Conservation (phyloP, 37 sponge, comb jelly and placozoan species). For the Cladorhizidae sp. region DNA sequence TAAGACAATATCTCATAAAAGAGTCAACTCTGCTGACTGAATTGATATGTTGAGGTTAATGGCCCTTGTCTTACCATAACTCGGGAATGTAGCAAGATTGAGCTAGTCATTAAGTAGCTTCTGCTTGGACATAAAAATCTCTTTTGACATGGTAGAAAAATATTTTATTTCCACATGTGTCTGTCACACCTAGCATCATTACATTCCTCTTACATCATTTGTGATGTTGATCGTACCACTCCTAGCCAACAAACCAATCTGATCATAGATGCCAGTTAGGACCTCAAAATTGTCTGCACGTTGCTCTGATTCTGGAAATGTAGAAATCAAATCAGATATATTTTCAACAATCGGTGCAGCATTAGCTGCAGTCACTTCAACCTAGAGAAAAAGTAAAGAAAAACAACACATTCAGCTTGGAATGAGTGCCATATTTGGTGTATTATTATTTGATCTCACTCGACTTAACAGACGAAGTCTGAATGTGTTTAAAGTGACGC, state of each 20-base stretch:
- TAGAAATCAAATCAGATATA: neutral
- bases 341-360: neutral
- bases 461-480: neutral
- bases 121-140: no score
- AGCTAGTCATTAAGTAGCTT: no score
- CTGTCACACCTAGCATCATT: neutral
- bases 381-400: neutral
- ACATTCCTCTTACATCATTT: conserved; percentile 10
- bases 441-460: neutral
- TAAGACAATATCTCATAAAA: no score
- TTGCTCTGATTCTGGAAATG: conserved; percentile 21
- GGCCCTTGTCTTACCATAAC: no score
- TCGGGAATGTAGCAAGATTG: no score
- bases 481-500: neutral
- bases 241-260: neutral
- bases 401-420: neutral
- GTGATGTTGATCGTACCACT: neutral
- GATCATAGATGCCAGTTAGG: conserved; percentile 11
- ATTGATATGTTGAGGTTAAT: no score
- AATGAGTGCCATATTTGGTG: neutral
- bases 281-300: conserved; percentile 29
- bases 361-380: neutral
- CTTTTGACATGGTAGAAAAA: no score
- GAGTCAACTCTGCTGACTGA: no score
- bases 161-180: no score